Evolutionary conservation across 2,797 vertebrate genomes (phyloP), one percentile per base, ranked within the genome.

Genomic region (Tokudaia muenninki): DNA sequence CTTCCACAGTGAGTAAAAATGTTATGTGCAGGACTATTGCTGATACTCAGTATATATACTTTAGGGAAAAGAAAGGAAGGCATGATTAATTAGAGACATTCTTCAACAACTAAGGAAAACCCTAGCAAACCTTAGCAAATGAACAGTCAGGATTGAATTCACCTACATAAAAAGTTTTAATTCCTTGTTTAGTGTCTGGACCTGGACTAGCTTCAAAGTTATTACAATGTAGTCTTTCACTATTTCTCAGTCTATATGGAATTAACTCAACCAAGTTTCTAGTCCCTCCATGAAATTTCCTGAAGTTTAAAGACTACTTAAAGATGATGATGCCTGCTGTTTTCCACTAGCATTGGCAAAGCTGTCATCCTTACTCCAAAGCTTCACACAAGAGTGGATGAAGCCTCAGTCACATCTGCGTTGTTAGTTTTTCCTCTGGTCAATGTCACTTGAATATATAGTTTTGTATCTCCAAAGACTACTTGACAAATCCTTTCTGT

Each of bases 261-360:
- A 61, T 8, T 63, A 65, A 22, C 11, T 80, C 79, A 65, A 2
- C 3, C 31, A 79, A 9, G 37, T 87, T 78, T 47, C 44, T 19
- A 57, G 8, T 6, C 26, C 0, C 72, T 55, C 7, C 2, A 34
- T 6, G 0, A 3, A 22, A 2, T 37, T 24, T 13, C 41, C 22
- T 87, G 34, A 9, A 50, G 17, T 37, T 89, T 63, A 78, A 89
- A 41, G 6, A 50, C 47, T 21, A 41, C 0, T 37, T 16, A 82
- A 24, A 79, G 90, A n/a, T 16, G 6, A 55, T 31, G 63, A 94
- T 10, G 10, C 8, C 1, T 8, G 11, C 8, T 0, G 47, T 3
- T 63, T 74, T 92, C 6, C 29, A 8, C 50, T 24, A 67, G 0
- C 78, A 61, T 87, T 26, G 24, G 7, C 47, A 61, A 31, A 47